phyloP scores from a whole-genome alignment of 2,113 vertebrate genomes.

The Lonchura striata region DNA sequence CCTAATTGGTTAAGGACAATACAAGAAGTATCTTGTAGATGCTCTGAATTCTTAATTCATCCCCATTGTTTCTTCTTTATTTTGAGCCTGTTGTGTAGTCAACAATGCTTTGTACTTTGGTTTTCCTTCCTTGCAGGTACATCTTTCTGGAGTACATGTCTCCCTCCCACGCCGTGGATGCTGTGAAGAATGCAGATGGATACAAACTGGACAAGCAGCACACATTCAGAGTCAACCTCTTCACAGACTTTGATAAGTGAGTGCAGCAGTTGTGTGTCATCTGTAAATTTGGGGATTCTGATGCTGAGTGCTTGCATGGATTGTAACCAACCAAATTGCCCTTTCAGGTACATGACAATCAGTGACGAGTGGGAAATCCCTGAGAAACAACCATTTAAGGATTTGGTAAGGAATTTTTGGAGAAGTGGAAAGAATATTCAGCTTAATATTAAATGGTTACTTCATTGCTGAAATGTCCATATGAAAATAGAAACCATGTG shows the following conservation, averaged over 20 bases:
- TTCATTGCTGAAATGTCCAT: background rate
- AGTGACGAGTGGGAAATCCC: conserved; percentile 96
- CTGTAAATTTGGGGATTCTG: background rate
- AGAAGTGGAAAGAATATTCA: background rate
- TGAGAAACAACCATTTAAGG: conserved; percentile 97
- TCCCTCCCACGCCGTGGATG: conserved; percentile 89
- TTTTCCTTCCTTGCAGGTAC: conserved; percentile 74
- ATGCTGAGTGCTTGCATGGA: background rate
- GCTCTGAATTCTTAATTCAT: background rate
- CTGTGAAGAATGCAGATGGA: conserved; percentile 94
- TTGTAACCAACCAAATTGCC: background rate
- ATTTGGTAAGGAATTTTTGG: conserved; percentile 82
- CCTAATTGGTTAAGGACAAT: background rate
- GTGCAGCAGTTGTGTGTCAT: background rate
- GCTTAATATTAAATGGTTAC: background rate
- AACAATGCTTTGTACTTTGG: accelerated
- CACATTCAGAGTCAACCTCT: conserved; percentile 96
- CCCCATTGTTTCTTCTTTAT: background rate
- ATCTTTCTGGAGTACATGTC: conserved; percentile 96
- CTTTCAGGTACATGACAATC: conserved; percentile 92
- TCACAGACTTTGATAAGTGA: conserved; percentile 98
- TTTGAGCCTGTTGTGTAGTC: background rate
- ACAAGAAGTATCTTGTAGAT: background rate
- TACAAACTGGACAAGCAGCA: conserved; percentile 98
- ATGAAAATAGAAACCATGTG: background rate